Percentiles rank a stretch among this genome's conserved stretches.
Conservation (phyloP, 2,888 invertebrate genomes). For the Nipponacmea schrenckii region DNA sequence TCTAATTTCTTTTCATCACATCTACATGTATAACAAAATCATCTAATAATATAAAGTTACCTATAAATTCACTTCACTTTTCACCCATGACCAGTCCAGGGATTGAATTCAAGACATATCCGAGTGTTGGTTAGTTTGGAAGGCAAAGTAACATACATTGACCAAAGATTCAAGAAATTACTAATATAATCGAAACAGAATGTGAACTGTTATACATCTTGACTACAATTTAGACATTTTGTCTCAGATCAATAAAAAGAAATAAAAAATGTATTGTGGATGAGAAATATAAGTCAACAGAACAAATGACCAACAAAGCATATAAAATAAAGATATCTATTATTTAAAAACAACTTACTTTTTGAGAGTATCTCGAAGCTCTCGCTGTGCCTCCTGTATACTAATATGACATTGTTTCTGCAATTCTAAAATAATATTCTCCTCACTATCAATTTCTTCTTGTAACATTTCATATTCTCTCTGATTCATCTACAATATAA, state of each 20-base stretch:
- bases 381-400: constrained; percentile 33
- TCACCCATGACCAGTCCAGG: no score
- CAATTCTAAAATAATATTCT: constrained; percentile 32
- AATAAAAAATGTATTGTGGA: background rate
- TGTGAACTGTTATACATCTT: background rate
- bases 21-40: background rate
- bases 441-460: constrained; percentile 34
- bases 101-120: no score
- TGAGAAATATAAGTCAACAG: background rate
- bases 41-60: background rate
- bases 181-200: background rate
- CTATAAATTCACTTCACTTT: background rate
- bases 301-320: background rate
- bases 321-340: background rate
- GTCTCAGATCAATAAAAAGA: background rate
- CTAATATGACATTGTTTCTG: constrained; percentile 28
- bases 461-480: constrained; percentile 36
- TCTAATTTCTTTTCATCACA: background rate
- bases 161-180: background rate
- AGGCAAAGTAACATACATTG: background rate
- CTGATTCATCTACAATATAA: constrained; percentile 34
- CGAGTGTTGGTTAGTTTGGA: no score
- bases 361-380: constrained; percentile 28
- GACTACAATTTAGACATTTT: background rate
- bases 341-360: constrained; percentile 21